Percentiles rank a stretch among this genome's conserved stretches.
Evolutionary conservation across 2,888 invertebrate species (phyloP).

Genomic region (Dorcus parallelipipedus): DNA sequence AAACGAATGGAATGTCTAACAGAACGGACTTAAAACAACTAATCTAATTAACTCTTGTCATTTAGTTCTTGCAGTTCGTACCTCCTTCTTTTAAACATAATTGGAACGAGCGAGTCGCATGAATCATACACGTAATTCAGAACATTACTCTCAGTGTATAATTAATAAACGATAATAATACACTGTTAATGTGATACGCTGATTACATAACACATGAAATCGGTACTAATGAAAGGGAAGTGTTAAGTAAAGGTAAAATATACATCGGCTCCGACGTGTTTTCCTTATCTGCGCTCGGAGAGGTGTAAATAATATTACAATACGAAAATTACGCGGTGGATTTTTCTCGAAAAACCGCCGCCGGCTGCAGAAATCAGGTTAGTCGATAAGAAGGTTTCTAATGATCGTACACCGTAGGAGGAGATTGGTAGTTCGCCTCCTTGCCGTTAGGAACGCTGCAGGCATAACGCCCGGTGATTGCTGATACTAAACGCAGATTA

Average conservation of each 20-base stretch:
- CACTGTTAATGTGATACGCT: conserved; percentile 7
- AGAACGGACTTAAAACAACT: no score
- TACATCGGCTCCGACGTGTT: conserved; percentile 9
- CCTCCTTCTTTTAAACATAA: no score
- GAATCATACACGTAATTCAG: not conserved
- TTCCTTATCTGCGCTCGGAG: conserved; percentile 23
- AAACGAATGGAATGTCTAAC: no score
- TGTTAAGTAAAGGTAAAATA: conserved; percentile 1
- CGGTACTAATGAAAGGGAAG: conserved; percentile 14
- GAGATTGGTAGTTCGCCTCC: conserved; percentile 39
- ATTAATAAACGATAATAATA: conserved; percentile 17
- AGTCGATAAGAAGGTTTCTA: conserved; percentile 42
- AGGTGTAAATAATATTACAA: conserved; percentile 32
- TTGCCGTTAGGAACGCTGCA: conserved; percentile 31
- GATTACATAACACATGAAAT: conserved; percentile 13
- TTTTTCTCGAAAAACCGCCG: conserved; percentile 26
- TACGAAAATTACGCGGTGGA: conserved; percentile 30
- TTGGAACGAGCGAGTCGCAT: not conserved
- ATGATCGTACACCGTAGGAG: conserved; percentile 37
- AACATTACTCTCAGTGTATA: not conserved
- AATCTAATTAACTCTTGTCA: no score
- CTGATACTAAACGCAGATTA: not conserved
- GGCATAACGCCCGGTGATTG: conserved; percentile 6
- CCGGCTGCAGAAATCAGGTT: conserved; percentile 38
- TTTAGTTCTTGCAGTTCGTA: no score